Evolutionary conservation across 2,888 invertebrate species (phyloP).

Genomic region (Loripinus fragilis): DNA sequence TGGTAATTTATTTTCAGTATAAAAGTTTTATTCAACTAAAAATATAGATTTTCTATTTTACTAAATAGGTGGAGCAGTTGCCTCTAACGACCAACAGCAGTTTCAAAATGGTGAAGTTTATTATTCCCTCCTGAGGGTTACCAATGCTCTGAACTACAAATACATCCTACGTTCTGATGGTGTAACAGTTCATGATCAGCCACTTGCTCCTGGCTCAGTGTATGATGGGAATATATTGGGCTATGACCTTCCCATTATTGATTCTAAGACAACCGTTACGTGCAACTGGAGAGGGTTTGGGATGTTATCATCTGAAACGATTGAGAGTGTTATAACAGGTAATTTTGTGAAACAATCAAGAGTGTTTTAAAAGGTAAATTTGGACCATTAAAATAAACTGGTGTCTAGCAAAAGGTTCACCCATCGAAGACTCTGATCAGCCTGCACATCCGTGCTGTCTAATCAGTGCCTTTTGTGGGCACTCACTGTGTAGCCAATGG

Average conservation of each 20-base stretch:
- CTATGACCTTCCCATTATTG: slow-evolving; percentile 59
- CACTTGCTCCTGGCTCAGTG: slow-evolving; percentile 70
- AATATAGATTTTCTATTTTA: too few relatives aligned
- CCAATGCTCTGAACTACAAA: slow-evolving; percentile 62
- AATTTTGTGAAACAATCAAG: too few relatives aligned
- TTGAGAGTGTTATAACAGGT: neutral
- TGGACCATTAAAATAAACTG: too few relatives aligned
- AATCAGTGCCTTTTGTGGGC: too few relatives aligned
- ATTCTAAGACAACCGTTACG: slow-evolving; percentile 54
- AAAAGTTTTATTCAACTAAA: too few relatives aligned
- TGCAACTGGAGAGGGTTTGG: slow-evolving; percentile 76
- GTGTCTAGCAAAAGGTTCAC: too few relatives aligned
- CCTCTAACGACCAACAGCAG: slow-evolving; percentile 58
- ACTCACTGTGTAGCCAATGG: too few relatives aligned
- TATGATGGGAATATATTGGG: slow-evolving; percentile 64
- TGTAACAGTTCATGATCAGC: slow-evolving; percentile 66
- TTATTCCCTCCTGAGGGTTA: slow-evolving; percentile 65
- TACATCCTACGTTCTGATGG: slow-evolving; percentile 69
- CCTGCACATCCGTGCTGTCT: too few relatives aligned
- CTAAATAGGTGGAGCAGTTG: neutral
- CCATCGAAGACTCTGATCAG: too few relatives aligned
- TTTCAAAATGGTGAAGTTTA: slow-evolving; percentile 66
- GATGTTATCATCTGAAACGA: neutral
- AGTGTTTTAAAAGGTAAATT: too few relatives aligned
- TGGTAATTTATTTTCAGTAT: too few relatives aligned